Evolutionary conservation across 1,140 invertebrate species (phyloP).

Genomic region (Rhagoletis pomonella): DNA sequence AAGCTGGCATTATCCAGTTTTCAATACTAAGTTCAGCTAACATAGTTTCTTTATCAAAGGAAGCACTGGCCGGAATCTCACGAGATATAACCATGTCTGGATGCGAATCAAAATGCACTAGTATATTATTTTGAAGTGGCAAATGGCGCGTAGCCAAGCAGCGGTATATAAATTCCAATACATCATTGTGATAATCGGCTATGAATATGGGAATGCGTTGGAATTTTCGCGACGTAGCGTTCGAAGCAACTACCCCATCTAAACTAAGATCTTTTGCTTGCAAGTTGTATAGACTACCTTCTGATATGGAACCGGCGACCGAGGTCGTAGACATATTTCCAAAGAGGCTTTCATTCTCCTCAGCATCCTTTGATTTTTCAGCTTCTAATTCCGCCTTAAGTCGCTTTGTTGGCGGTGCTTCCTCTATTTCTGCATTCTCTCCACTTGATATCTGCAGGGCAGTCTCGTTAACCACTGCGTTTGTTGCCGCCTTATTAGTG

Average conservation of each 20-base stretch:
- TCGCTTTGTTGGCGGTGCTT: conserved; percentile 8
- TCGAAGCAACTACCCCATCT: background rate
- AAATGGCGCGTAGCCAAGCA: conserved; percentile 88
- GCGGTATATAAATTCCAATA: conserved; percentile 86
- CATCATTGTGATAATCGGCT: conserved; percentile 87
- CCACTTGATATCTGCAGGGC: background rate
- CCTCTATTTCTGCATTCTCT: background rate
- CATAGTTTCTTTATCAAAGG: conserved; percentile 75
- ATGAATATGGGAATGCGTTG: conserved; percentile 80
- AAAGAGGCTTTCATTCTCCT: background rate
- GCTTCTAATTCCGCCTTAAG: background rate
- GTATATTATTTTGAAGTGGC: conserved; percentile 82
- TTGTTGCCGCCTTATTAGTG: background rate
- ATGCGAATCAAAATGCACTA: conserved; percentile 94
- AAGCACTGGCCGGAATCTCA: conserved; percentile 67
- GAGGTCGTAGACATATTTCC: background rate
- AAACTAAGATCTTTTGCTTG: conserved; percentile 8
- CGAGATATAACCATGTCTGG: conserved; percentile 90
- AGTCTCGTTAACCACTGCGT: background rate
- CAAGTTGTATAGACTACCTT: background rate
- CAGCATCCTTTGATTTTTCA: background rate
- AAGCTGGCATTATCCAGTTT: conserved; percentile 93
- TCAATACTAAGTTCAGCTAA: conserved; percentile 85
- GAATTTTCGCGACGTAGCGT: conserved; percentile 7
- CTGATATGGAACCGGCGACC: background rate